These are phyloP conservation scores for Sebastes aleutianus DNA, from an alignment of 2,797 vertebrate genomes.

Conservation along the genomic window DNA sequence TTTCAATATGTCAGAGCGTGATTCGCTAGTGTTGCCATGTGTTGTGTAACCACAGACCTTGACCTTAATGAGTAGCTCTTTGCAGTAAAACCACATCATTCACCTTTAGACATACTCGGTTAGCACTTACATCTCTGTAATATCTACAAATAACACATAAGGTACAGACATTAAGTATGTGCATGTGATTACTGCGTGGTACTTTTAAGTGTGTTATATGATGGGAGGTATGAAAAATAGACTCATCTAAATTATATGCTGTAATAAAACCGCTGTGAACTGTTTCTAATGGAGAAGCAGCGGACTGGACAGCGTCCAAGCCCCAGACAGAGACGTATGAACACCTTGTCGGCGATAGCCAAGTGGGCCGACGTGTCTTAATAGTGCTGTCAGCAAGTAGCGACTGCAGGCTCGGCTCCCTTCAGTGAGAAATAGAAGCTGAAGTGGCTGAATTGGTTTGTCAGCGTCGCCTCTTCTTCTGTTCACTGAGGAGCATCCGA, in stretches of 20 bases:
- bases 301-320: background rate
- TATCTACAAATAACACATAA: background rate
- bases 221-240: background rate
- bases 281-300: background rate
- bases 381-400: constrained; percentile 42
- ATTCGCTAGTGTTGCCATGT: constrained; percentile 85
- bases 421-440: constrained; percentile 17
- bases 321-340: constrained; percentile 32
- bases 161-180: background rate
- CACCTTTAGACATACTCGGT: background rate
- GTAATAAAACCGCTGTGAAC: background rate
- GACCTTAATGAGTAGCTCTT: constrained; percentile 57
- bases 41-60: constrained; percentile 83
- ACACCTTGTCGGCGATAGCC: constrained; percentile 3
- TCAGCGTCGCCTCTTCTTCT: constrained; percentile 7
- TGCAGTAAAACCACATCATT: constrained; percentile 12
- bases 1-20: constrained; percentile 88
- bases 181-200: background rate
- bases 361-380: constrained; percentile 29
- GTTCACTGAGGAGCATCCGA: constrained; percentile 1
- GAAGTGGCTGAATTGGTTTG: constrained; percentile 43
- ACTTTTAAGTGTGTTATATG: background rate
- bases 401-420: constrained; percentile 5
- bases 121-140: background rate
- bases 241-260: background rate